Evolutionary conservation across 1,140 invertebrate genomes (phyloP), one percentile per base, ranked within the genome.

Genomic region (Halotydeus destructor): DNA sequence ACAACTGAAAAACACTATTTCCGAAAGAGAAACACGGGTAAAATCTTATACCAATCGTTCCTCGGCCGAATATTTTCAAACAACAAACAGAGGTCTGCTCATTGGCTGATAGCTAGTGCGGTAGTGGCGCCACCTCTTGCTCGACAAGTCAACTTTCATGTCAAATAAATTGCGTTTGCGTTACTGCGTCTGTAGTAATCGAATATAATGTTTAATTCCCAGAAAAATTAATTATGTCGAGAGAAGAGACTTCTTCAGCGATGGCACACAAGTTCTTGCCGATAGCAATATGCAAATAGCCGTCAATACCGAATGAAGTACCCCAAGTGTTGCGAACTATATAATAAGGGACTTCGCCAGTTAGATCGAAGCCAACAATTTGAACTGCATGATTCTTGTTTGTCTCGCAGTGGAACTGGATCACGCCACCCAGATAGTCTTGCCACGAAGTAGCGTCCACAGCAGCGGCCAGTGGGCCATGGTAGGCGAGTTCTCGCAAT

Each of bases 311-410:
- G 54, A 79, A 86, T 5, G 65, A 60, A 11, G 60, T 50, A 0
- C 80, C 81, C 81, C 82, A 88, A 0, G 79, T 82, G 61, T 86
- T 88, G 50, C 76, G 69, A 0, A 77, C 73, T 33, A 86, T 83
- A 52, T 83, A 88, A 60, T 75, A 72, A 1, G 82, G 81, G 28
- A 77, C 69, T 14, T 68, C 58, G 43, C 60, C 72, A 19, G 69
- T 70, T 16, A 72, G 55, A 55, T 85, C 74, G 56, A 85, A 88
- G 1, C 82, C 82, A 1, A 86, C 74, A 46, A 88, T 71, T 42
- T 64, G 71, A 0, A 84, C 78, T 2, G 81, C 80, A 57, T 86
- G 83, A 61, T 86, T 86, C 21, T 30, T 19, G 14, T 54, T 41
- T 42, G 28, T 39, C 12, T 45, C 42, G 46, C 51, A 53, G 40